Base-by-base conservation (phyloP, 1,140 invertebrate species). In the Habropoda laboriosa region DNA sequence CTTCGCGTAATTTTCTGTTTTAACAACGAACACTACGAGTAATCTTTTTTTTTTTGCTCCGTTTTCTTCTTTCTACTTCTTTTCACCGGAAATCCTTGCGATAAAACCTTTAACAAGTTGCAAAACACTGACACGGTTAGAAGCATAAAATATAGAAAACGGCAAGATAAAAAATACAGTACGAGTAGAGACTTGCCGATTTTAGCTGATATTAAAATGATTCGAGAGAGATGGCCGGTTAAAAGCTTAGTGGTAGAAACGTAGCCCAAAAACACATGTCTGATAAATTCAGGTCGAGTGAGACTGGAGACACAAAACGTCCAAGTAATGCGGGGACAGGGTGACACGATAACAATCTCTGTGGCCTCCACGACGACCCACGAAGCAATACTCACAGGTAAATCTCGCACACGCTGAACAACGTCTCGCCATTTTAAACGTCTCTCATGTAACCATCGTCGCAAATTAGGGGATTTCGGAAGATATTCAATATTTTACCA, bases 361-460 rank as follows among this genome's bases (percentile, higher is more conserved):
- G 93, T 94, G 84, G 94, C 94, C 91, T 95, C 94, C 74, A 94
- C 93, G 71, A 93, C 92, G 60, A 94, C 94, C 74, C 94, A 95
- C 81, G 94, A 94, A 89, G 94, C 94, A 79, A 94, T 94, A 81
- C 90, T 95, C 75, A 93, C 94, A 95, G 94, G 95, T 95, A 93
- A 71, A 90, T 87, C 77, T 83, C 42, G 27, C 63, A 42, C 63
- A 80, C 64, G 49, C 61, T 70, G 12, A 79, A 70, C 68, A 51
- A 32, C 45, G 47, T 51, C 64, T 68, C 55, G 51, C 32, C 35
- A 53, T 61, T 63, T 24, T n/a, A n/a, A n/a, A 63, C 55, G 71
- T 8, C 7, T 24, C n/a, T 64, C 30, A 40, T 13, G 42, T 68
- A 78, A 63, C n/a, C 49, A 51, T 63, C 35, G n/a, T 58, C 35